Conservation (phyloP, 2,888 invertebrate species). For the Trileptium ribeirensis region DNA sequence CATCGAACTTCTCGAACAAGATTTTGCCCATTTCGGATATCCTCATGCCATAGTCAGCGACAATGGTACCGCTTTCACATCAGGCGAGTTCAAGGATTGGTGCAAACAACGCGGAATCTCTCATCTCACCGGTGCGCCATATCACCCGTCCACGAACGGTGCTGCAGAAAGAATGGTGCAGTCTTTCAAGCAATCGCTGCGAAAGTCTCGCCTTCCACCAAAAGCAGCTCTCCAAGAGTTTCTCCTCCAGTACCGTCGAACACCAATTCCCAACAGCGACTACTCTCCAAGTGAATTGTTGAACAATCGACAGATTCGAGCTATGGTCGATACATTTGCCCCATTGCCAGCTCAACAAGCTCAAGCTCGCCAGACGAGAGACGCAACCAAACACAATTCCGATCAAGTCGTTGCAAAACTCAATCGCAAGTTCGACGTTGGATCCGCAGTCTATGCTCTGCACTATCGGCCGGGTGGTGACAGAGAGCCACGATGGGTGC, state of each 20-base stretch:
- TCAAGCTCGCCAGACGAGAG: not conserved
- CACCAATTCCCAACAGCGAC: not conserved
- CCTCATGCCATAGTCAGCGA: not conserved
- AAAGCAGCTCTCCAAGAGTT: not conserved
- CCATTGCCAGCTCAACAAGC: not conserved
- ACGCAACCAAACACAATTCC: too few species aligned
- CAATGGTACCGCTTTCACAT: not conserved
- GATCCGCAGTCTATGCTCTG: not conserved
- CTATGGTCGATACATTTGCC: not conserved
- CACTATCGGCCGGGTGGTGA: not conserved
- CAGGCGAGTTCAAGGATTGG: not conserved
- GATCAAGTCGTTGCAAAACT: not conserved
- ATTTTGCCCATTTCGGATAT: conserved; percentile 35
- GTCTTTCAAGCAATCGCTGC: not conserved
- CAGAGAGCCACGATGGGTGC: not conserved
- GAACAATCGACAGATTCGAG: not conserved
- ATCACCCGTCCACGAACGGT: not conserved
- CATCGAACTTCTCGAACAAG: conserved; percentile 29
- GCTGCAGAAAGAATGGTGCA: not conserved
- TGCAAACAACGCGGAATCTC: not conserved
- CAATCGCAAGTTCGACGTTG: not conserved
- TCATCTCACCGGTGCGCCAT: not conserved
- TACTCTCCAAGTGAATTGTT: not conserved
- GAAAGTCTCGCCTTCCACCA: not conserved
- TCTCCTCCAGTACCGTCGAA: not conserved